Conservation (phyloP, 2,113 vertebrate genomes). For the Catagonus wagneri region DNA sequence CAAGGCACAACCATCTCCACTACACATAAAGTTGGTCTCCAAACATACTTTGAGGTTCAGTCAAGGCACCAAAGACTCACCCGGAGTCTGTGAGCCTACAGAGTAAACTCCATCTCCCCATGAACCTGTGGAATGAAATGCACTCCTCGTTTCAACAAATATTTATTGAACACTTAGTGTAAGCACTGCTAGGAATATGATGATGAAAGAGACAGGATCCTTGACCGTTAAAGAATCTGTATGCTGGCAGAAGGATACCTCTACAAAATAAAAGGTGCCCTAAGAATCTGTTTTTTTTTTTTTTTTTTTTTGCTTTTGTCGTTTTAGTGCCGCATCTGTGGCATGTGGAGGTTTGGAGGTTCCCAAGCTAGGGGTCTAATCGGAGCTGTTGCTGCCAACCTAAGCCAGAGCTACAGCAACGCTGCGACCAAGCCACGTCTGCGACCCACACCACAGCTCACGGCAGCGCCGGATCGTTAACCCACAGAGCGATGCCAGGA, state of each 20-base stretch:
- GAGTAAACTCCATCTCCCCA: neutral
- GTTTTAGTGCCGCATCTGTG: too few relatives aligned
- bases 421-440: too few relatives aligned
- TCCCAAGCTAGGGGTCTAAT: too few relatives aligned
- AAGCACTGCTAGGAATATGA: neutral
- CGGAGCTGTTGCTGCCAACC: too few relatives aligned
- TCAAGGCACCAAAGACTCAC: neutral
- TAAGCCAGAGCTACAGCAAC: too few relatives aligned
- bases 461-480: too few relatives aligned
- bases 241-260: neutral
- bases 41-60: neutral
- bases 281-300: neutral
- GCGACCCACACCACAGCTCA: too few relatives aligned
- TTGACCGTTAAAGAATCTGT: neutral
- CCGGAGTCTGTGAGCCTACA: neutral
- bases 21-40: neutral
- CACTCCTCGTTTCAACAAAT: constrained; percentile 31
- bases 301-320: too few relatives aligned
- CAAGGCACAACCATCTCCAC: neutral
- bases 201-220: constrained; percentile 12
- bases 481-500: too few relatives aligned
- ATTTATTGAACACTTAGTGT: constrained; percentile 55
- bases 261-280: neutral
- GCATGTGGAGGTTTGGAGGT: too few relatives aligned
- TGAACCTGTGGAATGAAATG: neutral